phyloP scores from a whole-genome alignment of 2,113 vertebrate species.

The Rhinichthys klamathensis region DNA sequence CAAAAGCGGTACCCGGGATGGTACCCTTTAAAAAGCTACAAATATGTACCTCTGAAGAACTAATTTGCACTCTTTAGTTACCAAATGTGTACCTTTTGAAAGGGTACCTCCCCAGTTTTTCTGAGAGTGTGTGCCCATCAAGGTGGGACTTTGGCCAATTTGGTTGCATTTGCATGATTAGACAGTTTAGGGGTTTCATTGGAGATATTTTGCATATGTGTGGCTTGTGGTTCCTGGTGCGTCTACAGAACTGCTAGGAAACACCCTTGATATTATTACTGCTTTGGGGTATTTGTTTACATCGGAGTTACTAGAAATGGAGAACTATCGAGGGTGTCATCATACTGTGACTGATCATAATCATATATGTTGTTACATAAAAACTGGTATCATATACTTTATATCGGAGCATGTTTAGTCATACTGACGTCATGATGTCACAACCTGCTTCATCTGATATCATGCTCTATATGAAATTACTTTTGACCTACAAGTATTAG shows the following conservation, averaged over 20 bases:
- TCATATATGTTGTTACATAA: not conserved
- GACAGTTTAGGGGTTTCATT: slow-evolving; percentile 31
- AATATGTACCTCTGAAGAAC: no score
- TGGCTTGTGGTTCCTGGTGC: not conserved
- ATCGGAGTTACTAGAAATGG: not conserved
- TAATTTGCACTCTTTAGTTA: no score
- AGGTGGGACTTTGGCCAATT: slow-evolving; percentile 35
- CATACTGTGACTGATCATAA: not conserved
- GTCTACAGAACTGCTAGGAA: not conserved
- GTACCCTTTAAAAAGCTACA: no score
- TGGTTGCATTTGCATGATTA: slow-evolving; percentile 47
- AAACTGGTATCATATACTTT: not conserved
- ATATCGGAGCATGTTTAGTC: not conserved
- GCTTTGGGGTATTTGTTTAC: not conserved
- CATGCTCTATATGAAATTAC: not conserved
- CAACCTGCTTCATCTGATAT: not conserved
- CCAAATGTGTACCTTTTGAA: no score
- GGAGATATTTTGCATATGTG: not conserved
- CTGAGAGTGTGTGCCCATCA: slow-evolving; percentile 20
- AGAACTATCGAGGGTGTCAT: not conserved
- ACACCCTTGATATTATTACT: not conserved
- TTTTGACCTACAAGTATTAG: not conserved
- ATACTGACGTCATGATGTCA: not conserved
- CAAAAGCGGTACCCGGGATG: no score
- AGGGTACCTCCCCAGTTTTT: no score